Conservation (phyloP, 2,797 vertebrate species). For the Rhinoraja longicauda region DNA sequence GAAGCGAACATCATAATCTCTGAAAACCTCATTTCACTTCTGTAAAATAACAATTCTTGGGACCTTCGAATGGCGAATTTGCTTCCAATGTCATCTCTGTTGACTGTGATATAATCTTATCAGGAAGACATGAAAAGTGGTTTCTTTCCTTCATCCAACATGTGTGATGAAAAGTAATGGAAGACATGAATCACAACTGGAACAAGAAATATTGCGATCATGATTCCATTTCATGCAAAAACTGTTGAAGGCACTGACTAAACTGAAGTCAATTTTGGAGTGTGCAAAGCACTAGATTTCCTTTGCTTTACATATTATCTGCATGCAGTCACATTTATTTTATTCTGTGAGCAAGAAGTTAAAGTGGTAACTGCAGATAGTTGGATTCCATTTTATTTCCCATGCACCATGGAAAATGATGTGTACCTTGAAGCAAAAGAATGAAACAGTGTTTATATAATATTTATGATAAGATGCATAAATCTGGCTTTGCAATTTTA, state of each 20-base stretch:
- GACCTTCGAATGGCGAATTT: background rate
- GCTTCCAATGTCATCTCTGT: background rate
- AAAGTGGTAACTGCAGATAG: background rate
- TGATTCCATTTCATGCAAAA: background rate
- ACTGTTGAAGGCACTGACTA: background rate
- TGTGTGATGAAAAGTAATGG: background rate
- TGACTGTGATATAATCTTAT: background rate
- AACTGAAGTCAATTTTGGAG: background rate
- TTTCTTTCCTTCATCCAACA: background rate
- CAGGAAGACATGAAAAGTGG: background rate
- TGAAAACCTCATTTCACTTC: background rate
- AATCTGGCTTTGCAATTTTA: background rate
- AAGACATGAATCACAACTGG: background rate
- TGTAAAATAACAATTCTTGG: background rate
- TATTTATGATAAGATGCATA: conserved; percentile 3
- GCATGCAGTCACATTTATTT: background rate
- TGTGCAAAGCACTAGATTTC: background rate
- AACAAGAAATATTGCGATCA: background rate
- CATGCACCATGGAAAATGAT: background rate
- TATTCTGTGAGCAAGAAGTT: background rate
- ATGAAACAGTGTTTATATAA: background rate
- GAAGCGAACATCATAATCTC: background rate
- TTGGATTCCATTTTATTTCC: background rate
- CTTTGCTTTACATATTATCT: background rate
- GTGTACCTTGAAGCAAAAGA: background rate